Base-by-base conservation (phyloP, 2,113 vertebrate species). In the Camelus bactrianus region DNA sequence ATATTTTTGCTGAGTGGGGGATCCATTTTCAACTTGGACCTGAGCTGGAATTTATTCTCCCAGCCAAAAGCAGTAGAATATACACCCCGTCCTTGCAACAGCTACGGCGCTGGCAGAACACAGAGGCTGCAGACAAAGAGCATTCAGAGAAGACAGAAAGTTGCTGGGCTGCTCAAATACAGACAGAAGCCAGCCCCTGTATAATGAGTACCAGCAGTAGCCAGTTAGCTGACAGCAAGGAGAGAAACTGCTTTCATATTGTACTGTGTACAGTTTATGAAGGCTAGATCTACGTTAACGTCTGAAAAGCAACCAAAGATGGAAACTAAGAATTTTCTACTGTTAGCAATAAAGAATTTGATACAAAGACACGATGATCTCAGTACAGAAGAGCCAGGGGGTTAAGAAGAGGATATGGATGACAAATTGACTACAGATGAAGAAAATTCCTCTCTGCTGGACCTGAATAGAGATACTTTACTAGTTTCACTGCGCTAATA, bases 11-110 rank as follows among this genome's bases (percentile, higher is more conserved):
- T 67, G 90, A 81, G 76, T 85, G 77, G 82, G 91, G 76, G 75
- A 94, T 96, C 94, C 94, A 2, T 96, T 97, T 98, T 96, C 90
- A 94, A 52, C 82, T 97, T 96, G 93, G 62, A 96, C 48, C 58
- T 67, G 72, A 32, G 50, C 65, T 96, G 96, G 85, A 96, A 96
- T 96, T 91, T 86, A 64, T 93, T 96, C 89, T 89, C 24, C 60
- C 35, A 60, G 95, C 81, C 95, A 93, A 95, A 90, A 91, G 32
- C 65, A 38, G 85, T 52, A 81, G 88, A 80, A 92, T 84, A 89
- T 54, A 89, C 70, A 85, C 65, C 70, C n/a, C 8, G 17, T 94
- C 88, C 82, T 60, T 38, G 72, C 83, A 76, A 76, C 22, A 6
- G 72, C 76, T 72, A 16, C 6, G 2, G 87, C 0, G 8, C 77